These are phyloP conservation scores for Paguma larvata DNA, from an alignment of 2,797 vertebrate species.

Conservation along the genomic window DNA sequence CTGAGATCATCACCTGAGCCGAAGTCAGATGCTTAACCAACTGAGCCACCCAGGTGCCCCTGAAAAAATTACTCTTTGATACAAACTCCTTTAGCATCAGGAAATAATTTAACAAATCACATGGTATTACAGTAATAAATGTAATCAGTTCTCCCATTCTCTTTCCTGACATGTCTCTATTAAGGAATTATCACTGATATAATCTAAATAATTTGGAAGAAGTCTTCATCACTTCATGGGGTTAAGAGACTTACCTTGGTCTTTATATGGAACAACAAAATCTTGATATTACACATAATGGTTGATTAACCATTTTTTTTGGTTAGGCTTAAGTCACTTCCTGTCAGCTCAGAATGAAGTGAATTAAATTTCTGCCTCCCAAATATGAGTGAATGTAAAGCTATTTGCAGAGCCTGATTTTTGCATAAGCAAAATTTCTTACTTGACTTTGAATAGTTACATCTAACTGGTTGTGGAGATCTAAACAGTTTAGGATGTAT, in stretches of 20 bases:
- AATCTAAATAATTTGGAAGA: slow-evolving; percentile 39
- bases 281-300: not conserved
- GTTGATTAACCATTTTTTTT: not conserved
- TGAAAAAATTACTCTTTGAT: slow-evolving; percentile 41
- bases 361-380: not conserved
- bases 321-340: not conserved
- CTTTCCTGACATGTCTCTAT: not conserved
- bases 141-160: not conserved
- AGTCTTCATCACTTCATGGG: not conserved
- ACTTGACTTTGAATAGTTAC: slow-evolving; percentile 33
- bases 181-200: slow-evolving; percentile 14
- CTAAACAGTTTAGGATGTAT: slow-evolving; percentile 23
- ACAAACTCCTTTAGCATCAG: not conserved
- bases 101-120: slow-evolving; percentile 54
- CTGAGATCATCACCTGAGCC: too few relatives aligned
- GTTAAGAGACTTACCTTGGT: not conserved
- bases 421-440: slow-evolving; percentile 6
- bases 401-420: not conserved
- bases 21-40: too few relatives aligned
- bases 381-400: slow-evolving; percentile 11
- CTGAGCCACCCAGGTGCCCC: too few relatives aligned
- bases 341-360: slow-evolving; percentile 45
- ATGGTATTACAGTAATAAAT: slow-evolving; percentile 17
- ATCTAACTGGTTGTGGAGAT: slow-evolving; percentile 9
- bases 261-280: slow-evolving; percentile 25